phyloP scores from a whole-genome alignment of 2,113 vertebrate genomes.

The Rhizomys pruinosus region DNA sequence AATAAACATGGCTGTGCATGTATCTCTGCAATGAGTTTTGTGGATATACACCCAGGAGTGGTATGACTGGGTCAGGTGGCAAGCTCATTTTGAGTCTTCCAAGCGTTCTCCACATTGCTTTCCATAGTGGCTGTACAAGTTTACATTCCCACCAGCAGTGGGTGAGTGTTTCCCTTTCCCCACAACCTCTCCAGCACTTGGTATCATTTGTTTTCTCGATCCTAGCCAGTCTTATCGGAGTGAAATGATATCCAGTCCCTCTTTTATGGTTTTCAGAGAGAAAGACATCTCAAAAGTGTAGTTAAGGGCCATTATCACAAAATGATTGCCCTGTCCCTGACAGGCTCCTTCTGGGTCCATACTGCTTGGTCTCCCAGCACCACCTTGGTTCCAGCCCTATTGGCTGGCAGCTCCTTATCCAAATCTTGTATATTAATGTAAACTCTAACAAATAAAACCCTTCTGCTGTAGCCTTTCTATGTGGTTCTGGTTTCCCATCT shows the following conservation, averaged over 20 bases:
- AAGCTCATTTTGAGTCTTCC: too few relatives aligned
- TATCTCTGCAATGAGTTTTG: too few relatives aligned
- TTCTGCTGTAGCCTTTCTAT: background rate
- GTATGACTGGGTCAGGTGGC: too few relatives aligned
- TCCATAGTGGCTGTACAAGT: too few relatives aligned
- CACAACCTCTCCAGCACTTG: too few relatives aligned
- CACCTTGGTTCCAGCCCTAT: background rate
- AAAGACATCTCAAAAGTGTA: background rate
- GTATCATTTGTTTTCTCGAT: too few relatives aligned
- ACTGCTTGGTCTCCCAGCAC: background rate
- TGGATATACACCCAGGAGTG: too few relatives aligned
- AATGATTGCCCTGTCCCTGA: background rate
- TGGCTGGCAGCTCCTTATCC: background rate
- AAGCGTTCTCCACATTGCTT: too few relatives aligned
- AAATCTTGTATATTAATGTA: background rate
- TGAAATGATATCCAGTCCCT: background rate
- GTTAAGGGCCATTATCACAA: background rate
- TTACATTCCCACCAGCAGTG: too few relatives aligned
- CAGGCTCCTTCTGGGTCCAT: background rate
- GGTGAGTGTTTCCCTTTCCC: too few relatives aligned
- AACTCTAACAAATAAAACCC: background rate
- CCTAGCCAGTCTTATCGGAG: too few relatives aligned
- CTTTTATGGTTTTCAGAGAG: background rate
- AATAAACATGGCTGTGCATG: too few relatives aligned
- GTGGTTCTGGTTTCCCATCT: constrained; percentile 7